Conservation (phyloP, 2,113 vertebrate genomes). For the Propithecus coquereli region DNA sequence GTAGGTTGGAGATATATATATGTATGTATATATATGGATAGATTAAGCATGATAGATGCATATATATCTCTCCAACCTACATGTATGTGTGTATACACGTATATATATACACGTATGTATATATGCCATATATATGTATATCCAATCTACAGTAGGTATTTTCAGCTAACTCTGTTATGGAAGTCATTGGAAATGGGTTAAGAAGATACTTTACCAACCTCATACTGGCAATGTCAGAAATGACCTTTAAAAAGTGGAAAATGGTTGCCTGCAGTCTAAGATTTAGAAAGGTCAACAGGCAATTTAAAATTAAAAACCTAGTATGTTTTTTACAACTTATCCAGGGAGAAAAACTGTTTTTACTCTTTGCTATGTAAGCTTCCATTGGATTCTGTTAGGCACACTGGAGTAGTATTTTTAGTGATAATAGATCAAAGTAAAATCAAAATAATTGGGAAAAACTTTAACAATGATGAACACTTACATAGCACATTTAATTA, state of each 20-base stretch:
- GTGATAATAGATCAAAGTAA: constrained; percentile 22
- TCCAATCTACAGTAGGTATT: neutral
- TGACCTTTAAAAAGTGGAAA: constrained; percentile 50
- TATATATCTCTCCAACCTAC: neutral
- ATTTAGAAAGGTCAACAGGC: constrained; percentile 45
- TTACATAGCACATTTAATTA: constrained; percentile 41
- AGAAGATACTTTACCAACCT: constrained; percentile 35
- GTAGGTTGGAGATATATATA: neutral
- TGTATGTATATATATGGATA: neutral
- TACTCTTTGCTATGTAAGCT: neutral
- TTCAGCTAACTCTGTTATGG: neutral
- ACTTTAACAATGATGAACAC: neutral
- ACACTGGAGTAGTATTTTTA: constrained; percentile 20
- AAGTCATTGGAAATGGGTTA: constrained; percentile 25
- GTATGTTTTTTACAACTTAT: constrained; percentile 41
- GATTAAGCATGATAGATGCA: neutral
- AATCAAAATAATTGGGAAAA: constrained; percentile 52
- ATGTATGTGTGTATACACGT: neutral
- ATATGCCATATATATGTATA: neutral
- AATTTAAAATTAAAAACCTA: constrained; percentile 52
- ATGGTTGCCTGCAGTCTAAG: neutral
- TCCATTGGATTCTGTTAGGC: neutral
- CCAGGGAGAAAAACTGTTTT: constrained; percentile 15
- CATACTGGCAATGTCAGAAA: neutral
- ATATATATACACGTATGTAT: neutral